phyloP scores from a whole-genome alignment of 2,113 vertebrate genomes.

The Indicator maculatus region DNA sequence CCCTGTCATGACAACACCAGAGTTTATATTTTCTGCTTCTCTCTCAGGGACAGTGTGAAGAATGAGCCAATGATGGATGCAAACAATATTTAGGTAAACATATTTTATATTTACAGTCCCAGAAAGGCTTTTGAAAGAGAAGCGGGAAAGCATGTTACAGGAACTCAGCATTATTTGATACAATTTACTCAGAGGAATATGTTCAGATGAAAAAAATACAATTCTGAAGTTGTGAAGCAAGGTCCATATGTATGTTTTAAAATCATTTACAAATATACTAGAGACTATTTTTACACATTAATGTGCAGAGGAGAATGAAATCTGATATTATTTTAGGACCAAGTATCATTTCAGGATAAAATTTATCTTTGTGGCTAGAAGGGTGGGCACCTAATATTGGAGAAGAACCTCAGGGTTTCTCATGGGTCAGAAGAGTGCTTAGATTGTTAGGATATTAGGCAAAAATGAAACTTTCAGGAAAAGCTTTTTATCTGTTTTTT shows the following conservation, averaged over 20 bases:
- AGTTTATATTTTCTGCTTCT: conserved; percentile 19
- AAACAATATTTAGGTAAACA: conserved; percentile 29
- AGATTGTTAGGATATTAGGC: background rate
- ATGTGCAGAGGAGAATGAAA: background rate
- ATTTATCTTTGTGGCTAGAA: background rate
- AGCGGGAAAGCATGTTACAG: background rate
- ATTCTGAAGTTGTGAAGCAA: background rate
- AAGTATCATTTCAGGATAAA: background rate
- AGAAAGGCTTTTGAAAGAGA: background rate
- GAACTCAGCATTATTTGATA: background rate
- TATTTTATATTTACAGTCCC: conserved; percentile 12
- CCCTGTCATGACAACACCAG: background rate
- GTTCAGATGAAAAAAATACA: background rate
- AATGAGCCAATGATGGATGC: conserved; percentile 42
- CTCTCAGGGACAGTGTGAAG: background rate
- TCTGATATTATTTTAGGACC: background rate
- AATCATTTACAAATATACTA: background rate
- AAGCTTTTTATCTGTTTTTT: background rate
- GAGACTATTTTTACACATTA: background rate
- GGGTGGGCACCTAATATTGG: background rate
- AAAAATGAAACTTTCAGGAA: background rate
- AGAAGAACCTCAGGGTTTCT: background rate
- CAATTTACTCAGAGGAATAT: background rate
- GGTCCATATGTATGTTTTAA: background rate
- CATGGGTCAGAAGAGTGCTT: background rate